Conservation (phyloP, 2,888 invertebrate genomes). For the Myopa testacea region DNA sequence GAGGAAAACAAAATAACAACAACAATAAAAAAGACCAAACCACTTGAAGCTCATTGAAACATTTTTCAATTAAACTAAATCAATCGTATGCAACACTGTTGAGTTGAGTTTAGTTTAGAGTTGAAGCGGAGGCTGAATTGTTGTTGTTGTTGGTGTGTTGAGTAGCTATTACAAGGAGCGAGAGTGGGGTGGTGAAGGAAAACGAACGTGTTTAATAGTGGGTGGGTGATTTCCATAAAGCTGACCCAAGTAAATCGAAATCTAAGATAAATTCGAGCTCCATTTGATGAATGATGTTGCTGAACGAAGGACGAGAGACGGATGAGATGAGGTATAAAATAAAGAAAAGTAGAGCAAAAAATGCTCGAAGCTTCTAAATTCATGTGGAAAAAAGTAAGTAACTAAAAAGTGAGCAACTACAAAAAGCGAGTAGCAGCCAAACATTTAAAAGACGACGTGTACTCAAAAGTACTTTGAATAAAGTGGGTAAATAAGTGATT, state of each 20-base stretch:
- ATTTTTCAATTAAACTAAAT: conserved; percentile 26
- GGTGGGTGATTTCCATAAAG: no score
- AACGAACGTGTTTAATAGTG: no score
- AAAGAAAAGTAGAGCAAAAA: conserved; percentile 1
- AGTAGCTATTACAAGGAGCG: no score
- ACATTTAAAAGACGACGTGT: no score
- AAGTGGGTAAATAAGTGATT: no score
- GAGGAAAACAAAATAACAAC: neutral
- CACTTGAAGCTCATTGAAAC: neutral
- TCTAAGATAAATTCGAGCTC: neutral
- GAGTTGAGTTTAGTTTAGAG: neutral
- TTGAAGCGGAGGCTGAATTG: no score
- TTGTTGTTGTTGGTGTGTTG: no score
- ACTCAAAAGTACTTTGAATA: no score
- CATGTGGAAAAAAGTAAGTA: conserved; percentile 9
- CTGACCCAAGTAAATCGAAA: no score
- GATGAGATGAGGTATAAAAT: neutral
- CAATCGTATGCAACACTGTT: conserved; percentile 8
- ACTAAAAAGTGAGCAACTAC: conserved; percentile 21
- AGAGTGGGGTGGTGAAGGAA: no score
- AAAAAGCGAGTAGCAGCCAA: neutral
- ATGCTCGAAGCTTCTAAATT: neutral
- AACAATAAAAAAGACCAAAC: neutral
- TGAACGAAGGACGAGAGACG: neutral
- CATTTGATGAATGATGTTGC: neutral